Evolutionary conservation across 2,888 invertebrate species (phyloP), one percentile per base, ranked within the genome.

Genomic region (Candidula unifasciata): DNA sequence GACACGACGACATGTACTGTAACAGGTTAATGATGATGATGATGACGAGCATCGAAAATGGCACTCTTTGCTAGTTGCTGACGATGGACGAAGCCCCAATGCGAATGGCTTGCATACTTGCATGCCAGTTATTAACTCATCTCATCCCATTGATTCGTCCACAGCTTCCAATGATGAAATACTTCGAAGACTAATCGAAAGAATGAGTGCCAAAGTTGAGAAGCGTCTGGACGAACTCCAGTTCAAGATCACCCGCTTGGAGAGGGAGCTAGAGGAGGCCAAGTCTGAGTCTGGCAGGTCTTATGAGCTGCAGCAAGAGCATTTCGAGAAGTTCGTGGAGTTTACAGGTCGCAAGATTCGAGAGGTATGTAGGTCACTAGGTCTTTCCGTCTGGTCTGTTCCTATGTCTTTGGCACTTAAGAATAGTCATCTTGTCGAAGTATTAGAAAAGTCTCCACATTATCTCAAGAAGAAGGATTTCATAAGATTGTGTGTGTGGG

Each of bases 141-240:
- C n/a, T n/a, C n/a, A n/a, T n/a, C n/a, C n/a, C n/a, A n/a, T n/a
- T n/a, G n/a, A n/a, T n/a, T n/a, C n/a, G n/a, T n/a, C n/a, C 8
- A 2, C 77, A 90, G 89, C 89, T 37, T 88, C 89, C 0, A 86
- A 87, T 16, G 89, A 90, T 27, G 90, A 90, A 69, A 85, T 87
- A 82, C 54, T 90, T 30, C 52, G 88, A 66, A 76, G 88, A 18
- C 74, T 87, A 77, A 87, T 90, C 1, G 90, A 90, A 35, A 73
- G 87, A 21, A 83, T 87, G 74, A 84, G 87, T 2, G 86, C 86
- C 27, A 88, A 88, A 81, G 82, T 88, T 18, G 89, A 90, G 69
- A 86, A 87, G 54, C 85, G 88, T 35, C 64, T 90, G 27, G 88
- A 89, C 52, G 88, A 89, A 33, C 79, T 90, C 24, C 78, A 87